Conservation (phyloP, 2,888 invertebrate genomes). For the Drosophila recens region DNA sequence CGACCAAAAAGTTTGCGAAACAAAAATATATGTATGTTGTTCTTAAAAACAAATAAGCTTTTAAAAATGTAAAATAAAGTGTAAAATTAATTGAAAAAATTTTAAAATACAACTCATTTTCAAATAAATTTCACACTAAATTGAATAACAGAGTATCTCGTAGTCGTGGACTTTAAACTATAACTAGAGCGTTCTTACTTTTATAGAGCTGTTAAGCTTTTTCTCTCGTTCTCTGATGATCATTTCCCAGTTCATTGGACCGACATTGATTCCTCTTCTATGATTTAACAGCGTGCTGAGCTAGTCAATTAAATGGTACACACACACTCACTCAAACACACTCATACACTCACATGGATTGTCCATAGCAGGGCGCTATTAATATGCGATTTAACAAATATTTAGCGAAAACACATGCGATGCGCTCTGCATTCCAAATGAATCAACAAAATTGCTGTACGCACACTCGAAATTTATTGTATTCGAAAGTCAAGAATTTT, state of each 20-base stretch:
- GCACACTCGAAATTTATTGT: slow-evolving; percentile 65
- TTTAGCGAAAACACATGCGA: slow-evolving; percentile 80
- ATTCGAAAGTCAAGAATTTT: slow-evolving; percentile 77
- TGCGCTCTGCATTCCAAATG: slow-evolving; percentile 73
- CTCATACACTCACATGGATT: slow-evolving; percentile 39
- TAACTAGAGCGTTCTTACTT: neutral
- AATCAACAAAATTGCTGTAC: slow-evolving; percentile 39
- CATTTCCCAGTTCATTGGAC: slow-evolving; percentile 42
- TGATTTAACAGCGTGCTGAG: slow-evolving; percentile 27
- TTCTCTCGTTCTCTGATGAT: neutral
- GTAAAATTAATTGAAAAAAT: neutral
- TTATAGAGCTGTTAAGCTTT: neutral
- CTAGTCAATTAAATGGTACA: slow-evolving; percentile 30
- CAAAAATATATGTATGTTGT: neutral
- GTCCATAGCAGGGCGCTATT: slow-evolving; percentile 79
- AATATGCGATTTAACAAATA: slow-evolving; percentile 84
- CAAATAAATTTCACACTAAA: too few species aligned
- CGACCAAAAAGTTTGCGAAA: neutral
- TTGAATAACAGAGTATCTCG: neutral
- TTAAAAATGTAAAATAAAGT: too few species aligned
- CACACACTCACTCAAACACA: slow-evolving; percentile 18
- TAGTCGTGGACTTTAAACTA: neutral
- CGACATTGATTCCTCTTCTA: slow-evolving; percentile 11
- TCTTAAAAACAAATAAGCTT: neutral
- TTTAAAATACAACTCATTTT: neutral